phyloP scores from a whole-genome alignment of 2,888 invertebrate genomes.

The Muscina levida region DNA sequence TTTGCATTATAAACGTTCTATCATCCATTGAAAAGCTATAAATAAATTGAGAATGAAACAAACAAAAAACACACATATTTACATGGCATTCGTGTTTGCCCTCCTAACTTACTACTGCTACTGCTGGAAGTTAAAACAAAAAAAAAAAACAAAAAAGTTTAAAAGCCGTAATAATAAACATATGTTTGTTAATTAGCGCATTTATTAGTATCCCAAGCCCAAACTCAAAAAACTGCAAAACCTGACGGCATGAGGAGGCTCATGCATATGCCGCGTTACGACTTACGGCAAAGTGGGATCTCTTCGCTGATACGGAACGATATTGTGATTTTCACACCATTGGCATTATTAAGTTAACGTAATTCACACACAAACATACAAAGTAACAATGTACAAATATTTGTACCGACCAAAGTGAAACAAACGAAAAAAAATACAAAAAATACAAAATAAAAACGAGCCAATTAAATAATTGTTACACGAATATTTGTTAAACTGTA shows the following conservation, averaged over 20 bases:
- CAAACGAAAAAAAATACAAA: background rate
- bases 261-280: too few relatives aligned
- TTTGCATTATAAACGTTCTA: background rate
- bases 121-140: background rate
- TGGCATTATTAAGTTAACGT: constrained; percentile 48
- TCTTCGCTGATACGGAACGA: background rate
- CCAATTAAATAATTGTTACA: constrained; percentile 43
- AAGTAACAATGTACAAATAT: constrained; percentile 29
- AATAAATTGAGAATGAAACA: background rate
- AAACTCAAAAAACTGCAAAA: constrained; percentile 22
- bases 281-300: background rate
- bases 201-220: constrained; percentile 53
- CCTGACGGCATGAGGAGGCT: background rate
- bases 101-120: background rate
- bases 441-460: background rate
- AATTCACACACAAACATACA: constrained; percentile 45
- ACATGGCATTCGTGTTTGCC: background rate
- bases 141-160: constrained; percentile 27
- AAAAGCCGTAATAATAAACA: constrained; percentile 46
- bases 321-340: constrained; percentile 32
- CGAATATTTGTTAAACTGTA: constrained; percentile 25
- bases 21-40: background rate
- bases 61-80: background rate
- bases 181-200: constrained; percentile 54
- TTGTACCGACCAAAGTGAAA: background rate